These are phyloP conservation scores for Creontiades dilutus DNA, from an alignment of 2,888 invertebrate species.

Conservation along the genomic window DNA sequence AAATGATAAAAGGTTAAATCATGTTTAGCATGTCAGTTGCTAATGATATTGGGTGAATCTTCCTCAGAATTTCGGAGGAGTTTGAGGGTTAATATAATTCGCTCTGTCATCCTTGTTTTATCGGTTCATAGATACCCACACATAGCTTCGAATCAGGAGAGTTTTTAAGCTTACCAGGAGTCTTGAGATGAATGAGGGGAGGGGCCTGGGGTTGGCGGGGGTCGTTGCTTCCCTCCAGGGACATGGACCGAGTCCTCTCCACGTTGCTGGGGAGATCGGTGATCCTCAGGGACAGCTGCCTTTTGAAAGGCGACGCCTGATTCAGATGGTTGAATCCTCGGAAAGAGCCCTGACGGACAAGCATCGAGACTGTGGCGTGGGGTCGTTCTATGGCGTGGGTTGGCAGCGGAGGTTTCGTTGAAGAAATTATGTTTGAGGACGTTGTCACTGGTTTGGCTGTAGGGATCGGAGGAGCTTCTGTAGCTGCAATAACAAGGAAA, in stretches of 20 bases:
- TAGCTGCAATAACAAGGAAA: conserved; percentile 66
- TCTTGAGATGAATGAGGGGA: conserved; percentile 78
- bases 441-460: conserved; percentile 76
- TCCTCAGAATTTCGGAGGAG: too few relatives aligned
- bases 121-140: too few relatives aligned
- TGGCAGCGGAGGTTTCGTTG: conserved; percentile 85
- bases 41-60: too few relatives aligned
- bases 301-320: conserved; percentile 94
- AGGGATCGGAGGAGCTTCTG: conserved; percentile 73
- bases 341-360: conserved; percentile 97
- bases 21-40: too few relatives aligned
- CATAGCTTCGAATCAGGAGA: too few relatives aligned
- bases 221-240: conserved; percentile 78
- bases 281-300: conserved; percentile 96
- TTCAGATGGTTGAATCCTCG: conserved; percentile 91
- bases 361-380: conserved; percentile 95
- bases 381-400: conserved; percentile 97
- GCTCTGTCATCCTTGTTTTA: too few relatives aligned
- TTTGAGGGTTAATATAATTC: too few relatives aligned
- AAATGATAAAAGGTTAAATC: too few relatives aligned
- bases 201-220: conserved; percentile 79
- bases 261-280: conserved; percentile 97
- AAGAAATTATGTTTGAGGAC: conserved; percentile 78
- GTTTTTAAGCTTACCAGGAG: conserved; percentile 78
- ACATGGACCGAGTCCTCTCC: conserved; percentile 84